Evolutionary conservation across 2,113 vertebrate genomes (phyloP).

Genomic region (Paracanthobrama guichenoti): DNA sequence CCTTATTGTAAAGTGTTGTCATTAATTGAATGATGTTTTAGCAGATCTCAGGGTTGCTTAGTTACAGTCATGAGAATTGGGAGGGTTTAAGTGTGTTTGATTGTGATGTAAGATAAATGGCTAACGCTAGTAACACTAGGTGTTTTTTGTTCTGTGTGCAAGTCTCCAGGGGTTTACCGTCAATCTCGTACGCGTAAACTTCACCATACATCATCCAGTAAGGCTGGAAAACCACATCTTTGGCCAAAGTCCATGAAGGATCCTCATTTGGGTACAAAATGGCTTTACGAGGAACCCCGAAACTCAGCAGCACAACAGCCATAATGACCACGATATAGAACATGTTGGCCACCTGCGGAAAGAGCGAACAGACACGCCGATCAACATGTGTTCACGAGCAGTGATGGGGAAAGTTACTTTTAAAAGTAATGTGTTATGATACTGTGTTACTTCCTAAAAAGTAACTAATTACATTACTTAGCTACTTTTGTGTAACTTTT

Average conservation of each 20-base stretch:
- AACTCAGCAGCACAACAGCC: slow-evolving; percentile 94
- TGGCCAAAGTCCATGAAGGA: slow-evolving; percentile 91
- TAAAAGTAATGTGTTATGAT: too few species aligned
- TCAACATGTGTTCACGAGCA: too few species aligned
- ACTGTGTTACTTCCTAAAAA: too few species aligned
- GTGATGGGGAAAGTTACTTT: too few species aligned
- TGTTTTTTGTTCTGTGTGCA: not conserved
- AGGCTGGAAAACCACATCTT: slow-evolving; percentile 95
- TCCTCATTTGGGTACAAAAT: slow-evolving; percentile 90
- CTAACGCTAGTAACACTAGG: not conserved
- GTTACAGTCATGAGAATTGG: not conserved
- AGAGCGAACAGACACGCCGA: slow-evolving; percentile 5
- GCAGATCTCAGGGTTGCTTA: not conserved
- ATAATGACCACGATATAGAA: slow-evolving; percentile 99
- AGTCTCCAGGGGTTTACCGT: slow-evolving; percentile 74
- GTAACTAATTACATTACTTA: too few species aligned
- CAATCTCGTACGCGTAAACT: slow-evolving; percentile 99
- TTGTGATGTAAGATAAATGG: not conserved
- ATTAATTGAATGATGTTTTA: not conserved
- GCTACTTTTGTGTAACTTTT: too few species aligned
- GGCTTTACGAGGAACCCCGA: slow-evolving; percentile 95
- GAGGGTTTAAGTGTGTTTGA: not conserved
- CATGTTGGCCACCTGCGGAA: slow-evolving; percentile 97
- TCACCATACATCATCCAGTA: slow-evolving; percentile 99
- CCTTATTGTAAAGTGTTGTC: too few species aligned